Base-by-base conservation (phyloP, 2,888 invertebrate species). In the Exocentrus adspersus region DNA sequence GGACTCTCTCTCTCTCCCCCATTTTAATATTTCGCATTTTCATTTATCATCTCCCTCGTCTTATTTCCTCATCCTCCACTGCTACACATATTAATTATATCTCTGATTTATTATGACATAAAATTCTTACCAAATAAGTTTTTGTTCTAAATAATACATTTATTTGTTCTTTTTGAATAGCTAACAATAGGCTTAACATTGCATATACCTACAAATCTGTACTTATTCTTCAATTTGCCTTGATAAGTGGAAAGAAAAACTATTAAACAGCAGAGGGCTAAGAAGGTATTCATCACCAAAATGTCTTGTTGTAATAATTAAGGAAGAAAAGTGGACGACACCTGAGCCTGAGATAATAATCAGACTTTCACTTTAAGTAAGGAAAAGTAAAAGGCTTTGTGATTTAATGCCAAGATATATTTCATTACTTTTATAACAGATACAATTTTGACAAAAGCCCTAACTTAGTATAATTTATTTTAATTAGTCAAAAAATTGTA, bases 1-100 rank as follows among this genome's bases (percentile, higher is more conserved):
- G 14, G 32, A 43, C 17, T n/a, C 45, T 32, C 45, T 30, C 46
- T n/a, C 46, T 32, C 46, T 30, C n/a, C 46, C 45, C 46, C 45
- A 32, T 45, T 57, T 32, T 57, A 57, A 46, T 46, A 46, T 46
- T 46, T 42, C 17, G 28, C 46, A 46, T 46, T 57, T 57, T 24
- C 19, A 46, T 46, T 57, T 57, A 20, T 30, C 46, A 57, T 46
- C 46, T 46, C 19, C 32, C 45, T 20, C 32, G 20, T 19, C 43
- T 16, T 45, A 30, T 30, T 20, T 32, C 46, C 24, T 17, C 19
- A 17, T 46, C 19, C 7, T 24, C 46, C 19, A 5, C 14, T 46
- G 14, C 14, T 32, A 57, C 45, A 19, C 12, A 46, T 46, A 57
- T 57, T 57, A 42, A 57, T 57, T 56, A 56, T 45, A 45, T 45